These are phyloP conservation scores for Limanda limanda DNA, from an alignment of 2,113 vertebrate species.

Conservation along the genomic window DNA sequence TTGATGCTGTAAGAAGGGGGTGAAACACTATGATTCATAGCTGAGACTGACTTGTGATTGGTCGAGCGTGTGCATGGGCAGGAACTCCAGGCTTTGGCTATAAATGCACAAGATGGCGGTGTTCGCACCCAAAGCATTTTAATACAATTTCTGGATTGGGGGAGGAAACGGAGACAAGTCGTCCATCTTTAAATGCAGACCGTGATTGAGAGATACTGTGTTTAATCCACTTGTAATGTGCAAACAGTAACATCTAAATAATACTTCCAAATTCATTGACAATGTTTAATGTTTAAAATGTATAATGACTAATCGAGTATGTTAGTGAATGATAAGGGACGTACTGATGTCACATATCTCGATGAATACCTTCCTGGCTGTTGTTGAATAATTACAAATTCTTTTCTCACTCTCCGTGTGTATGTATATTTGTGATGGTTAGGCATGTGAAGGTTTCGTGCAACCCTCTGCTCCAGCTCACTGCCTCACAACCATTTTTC, in stretches of 20 bases:
- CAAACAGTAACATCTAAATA: not conserved
- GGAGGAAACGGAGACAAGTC: no score
- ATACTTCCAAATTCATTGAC: not conserved
- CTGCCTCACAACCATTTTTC: conserved; percentile 23
- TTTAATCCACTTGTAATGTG: no score
- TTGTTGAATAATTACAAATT: not conserved
- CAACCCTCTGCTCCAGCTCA: conserved; percentile 39
- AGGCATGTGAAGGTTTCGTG: conserved; percentile 16
- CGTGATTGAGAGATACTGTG: no score
- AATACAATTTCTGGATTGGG: no score
- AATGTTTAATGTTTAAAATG: not conserved
- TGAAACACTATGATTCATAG: no score
- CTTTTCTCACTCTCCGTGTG: not conserved
- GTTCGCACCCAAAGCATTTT: no score
- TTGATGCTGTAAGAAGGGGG: no score
- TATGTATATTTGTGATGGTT: conserved; percentile 22
- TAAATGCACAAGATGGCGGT: no score
- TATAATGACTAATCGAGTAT: not conserved
- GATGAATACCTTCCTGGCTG: not conserved
- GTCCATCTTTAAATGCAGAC: no score
- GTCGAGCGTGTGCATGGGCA: no score
- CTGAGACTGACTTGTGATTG: no score
- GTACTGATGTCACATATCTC: not conserved
- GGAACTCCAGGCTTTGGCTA: no score
- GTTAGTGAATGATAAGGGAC: not conserved